phyloP scores from a whole-genome alignment of 2,797 vertebrate genomes.

The Lutra lutra region DNA sequence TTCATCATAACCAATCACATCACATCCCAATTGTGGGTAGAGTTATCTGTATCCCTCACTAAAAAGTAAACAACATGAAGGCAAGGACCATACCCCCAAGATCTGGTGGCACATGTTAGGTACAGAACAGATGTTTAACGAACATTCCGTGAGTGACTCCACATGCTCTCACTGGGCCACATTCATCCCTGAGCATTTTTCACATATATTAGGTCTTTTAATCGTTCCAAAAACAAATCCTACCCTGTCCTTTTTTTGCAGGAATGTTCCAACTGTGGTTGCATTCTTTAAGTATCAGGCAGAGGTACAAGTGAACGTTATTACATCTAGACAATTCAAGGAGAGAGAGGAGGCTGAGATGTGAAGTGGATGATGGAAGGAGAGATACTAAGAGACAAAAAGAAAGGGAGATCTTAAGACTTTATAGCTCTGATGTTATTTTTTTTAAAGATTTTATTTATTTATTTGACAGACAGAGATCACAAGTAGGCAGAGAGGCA shows the following conservation, averaged over 20 bases:
- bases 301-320: not conserved
- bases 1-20: not conserved
- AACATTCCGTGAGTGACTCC: not conserved
- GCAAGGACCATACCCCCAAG: not conserved
- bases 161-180: not conserved
- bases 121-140: not conserved
- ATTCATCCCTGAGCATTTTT: not conserved
- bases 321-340: not conserved
- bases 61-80: not conserved
- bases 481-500: no score
- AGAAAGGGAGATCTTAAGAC: not conserved
- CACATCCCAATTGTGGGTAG: not conserved
- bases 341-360: not conserved
- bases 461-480: no score
- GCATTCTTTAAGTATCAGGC: not conserved
- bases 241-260: not conserved
- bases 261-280: not conserved
- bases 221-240: not conserved
- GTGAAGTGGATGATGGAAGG: not conserved
- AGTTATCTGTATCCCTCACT: not conserved
- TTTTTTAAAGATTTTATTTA: no score
- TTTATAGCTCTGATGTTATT: not conserved
- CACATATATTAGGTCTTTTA: not conserved
- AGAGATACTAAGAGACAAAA: not conserved
- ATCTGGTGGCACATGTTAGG: not conserved